phyloP scores from a whole-genome alignment of 2,888 invertebrate genomes.

The Phymatocera aterrima region DNA sequence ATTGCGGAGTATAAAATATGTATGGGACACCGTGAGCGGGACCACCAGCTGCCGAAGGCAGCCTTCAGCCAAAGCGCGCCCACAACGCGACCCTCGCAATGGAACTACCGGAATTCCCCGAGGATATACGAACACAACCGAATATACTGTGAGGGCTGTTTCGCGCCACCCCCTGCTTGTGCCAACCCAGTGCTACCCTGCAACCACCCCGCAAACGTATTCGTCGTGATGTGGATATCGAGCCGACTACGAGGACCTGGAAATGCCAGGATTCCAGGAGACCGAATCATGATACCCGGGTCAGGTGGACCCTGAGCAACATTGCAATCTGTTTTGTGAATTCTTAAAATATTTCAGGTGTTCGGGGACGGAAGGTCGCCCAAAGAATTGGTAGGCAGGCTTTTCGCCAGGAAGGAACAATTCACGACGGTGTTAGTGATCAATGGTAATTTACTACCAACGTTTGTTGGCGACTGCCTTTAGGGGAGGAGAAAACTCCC shows the following conservation, averaged over 20 bases:
- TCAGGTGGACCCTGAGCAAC: slow-evolving; percentile 6
- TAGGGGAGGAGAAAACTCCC: slow-evolving; percentile 25
- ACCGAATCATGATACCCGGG: slow-evolving; percentile 17
- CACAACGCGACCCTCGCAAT: slow-evolving; percentile 34
- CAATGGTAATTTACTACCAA: background rate
- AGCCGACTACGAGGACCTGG: slow-evolving; percentile 38
- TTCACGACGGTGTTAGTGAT: background rate
- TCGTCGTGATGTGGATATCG: slow-evolving; percentile 41
- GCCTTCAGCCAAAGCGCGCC: slow-evolving; percentile 40
- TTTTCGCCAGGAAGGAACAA: background rate
- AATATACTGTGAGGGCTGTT: slow-evolving; percentile 19
- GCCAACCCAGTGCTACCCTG: slow-evolving; percentile 13
- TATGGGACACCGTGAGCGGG: slow-evolving; percentile 43
- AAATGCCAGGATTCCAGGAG: slow-evolving; percentile 20
- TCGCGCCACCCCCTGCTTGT: slow-evolving; percentile 8
- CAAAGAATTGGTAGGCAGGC: background rate
- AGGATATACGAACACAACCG: slow-evolving; percentile 25
- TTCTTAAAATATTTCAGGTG: background rate
- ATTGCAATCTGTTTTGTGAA: background rate
- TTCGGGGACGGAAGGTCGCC: background rate
- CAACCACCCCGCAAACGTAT: slow-evolving; percentile 37
- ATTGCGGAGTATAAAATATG: slow-evolving; percentile 25
- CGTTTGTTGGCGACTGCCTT: slow-evolving; percentile 9
- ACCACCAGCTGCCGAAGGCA: slow-evolving; percentile 43
- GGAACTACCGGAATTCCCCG: slow-evolving; percentile 29